Evolutionary conservation across 2,797 vertebrate species (phyloP).

Genomic region (Fistularia commersonii): DNA sequence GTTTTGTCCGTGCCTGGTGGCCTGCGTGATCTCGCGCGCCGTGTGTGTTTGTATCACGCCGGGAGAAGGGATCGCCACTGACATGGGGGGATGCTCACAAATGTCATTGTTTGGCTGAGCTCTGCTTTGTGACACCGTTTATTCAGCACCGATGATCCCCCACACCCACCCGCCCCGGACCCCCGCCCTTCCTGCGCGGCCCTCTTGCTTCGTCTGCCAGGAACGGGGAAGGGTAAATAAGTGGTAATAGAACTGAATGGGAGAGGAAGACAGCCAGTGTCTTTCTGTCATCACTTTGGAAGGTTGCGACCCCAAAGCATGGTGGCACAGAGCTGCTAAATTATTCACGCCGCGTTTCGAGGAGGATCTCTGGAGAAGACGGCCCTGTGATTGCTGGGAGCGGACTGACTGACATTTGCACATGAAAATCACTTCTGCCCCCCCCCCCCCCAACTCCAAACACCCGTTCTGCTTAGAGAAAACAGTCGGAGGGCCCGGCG

Average conservation of each 20-base stretch:
- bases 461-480: slow-evolving; percentile 71
- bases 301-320: slow-evolving; percentile 80
- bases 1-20: slow-evolving; percentile 56
- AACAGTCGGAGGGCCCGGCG: slow-evolving; percentile 63
- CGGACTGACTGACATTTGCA: slow-evolving; percentile 84
- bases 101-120: slow-evolving; percentile 73
- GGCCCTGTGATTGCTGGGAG: slow-evolving; percentile 79
- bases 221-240: slow-evolving; percentile 76
- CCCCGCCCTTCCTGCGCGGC: no score
- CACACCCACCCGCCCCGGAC: no score
- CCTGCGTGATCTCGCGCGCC: slow-evolving; percentile 43
- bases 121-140: slow-evolving; percentile 70
- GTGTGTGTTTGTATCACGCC: slow-evolving; percentile 44
- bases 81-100: slow-evolving; percentile 63
- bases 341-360: slow-evolving; percentile 80
- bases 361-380: slow-evolving; percentile 74
- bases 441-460: slow-evolving; percentile 70
- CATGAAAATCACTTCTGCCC: slow-evolving; percentile 79
- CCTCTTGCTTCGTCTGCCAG: slow-evolving; percentile 67
- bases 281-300: slow-evolving; percentile 83
- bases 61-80: slow-evolving; percentile 35
- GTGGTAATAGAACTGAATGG: slow-evolving; percentile 78
- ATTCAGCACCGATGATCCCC: slow-evolving; percentile 63
- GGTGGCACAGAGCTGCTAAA: slow-evolving; percentile 78
- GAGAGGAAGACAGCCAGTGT: slow-evolving; percentile 69